Evolutionary conservation across 1,140 invertebrate genomes (phyloP), one percentile per base, ranked within the genome.

Genomic region (Megathymus violae): DNA sequence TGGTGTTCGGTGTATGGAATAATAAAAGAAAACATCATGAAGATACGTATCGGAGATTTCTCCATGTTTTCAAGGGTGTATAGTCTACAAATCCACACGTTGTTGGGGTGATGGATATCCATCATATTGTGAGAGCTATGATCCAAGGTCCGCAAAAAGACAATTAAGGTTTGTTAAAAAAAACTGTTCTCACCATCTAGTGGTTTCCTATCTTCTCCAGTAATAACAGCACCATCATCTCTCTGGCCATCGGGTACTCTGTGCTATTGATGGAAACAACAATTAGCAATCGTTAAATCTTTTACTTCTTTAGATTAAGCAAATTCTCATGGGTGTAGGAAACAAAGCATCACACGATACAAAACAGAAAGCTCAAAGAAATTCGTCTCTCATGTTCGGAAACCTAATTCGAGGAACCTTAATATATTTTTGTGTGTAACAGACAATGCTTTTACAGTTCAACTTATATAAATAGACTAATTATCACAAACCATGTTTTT

Each of bases 221-320:
- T 25, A 13, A 71, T 38, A 5, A 69, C 69, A 13, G 59, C 66
- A 40, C 75, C 64, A 17, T 71, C 67, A 36, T 76, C 54, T 2
- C 71, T 51, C 50, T 80, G 69, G 6, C 80, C 80, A 48, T 89
- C 87, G 36, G 87, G 87, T 74, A 85, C 76, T 50, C 87, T 77
- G 64, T 88, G 87, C 87, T 88, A 72, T 50, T 73, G 78, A 67
- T 66, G 19, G 11, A 58, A 58, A 56, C n/a, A 31, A 44, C 46
- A 25, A 46, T 41, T 27, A 34, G 10, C 17, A 51, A 4, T 36
- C 13, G 11, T 31, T 47, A 66, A 47, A 50, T 7, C 25, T 64
- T 48, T 31, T 58, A 22, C 31, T 47, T 47, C 14, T 40, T 51
- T 59, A 34, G 10, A 19, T 43, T 16, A 17, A 51, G 36, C 11